Base-by-base conservation (phyloP, 2,888 invertebrate species). In the Hermodice carunculata region DNA sequence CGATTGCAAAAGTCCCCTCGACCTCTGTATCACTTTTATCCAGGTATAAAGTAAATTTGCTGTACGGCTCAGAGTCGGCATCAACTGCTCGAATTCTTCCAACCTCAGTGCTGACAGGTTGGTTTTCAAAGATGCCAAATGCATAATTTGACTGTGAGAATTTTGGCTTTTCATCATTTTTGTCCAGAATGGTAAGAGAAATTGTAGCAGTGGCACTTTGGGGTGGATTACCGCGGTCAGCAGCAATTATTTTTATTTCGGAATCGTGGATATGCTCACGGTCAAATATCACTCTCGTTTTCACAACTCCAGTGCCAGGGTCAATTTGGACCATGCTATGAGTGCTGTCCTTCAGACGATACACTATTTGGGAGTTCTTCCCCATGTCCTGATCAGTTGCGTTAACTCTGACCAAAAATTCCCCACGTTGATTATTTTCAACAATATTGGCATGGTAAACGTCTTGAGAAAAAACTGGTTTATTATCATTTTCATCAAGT, bases 131-230 rank as follows among this genome's bases (percentile, higher is more conserved):
- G 28, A 85, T 78, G 5, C 78, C 76, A 79, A 97, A 95, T 69
- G 92, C 91, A 82, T 96, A 98, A 1, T 93, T 92, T 66, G 93
- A 90, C 80, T 95, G 94, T 0, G 94, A 93, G 80, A 98, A 98
- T 78, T 95, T 94, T 0, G 97, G 97, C 78, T 94, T 92, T 83
- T 93, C 97, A 84, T 98, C 97, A 82, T 98, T 97, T 76, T 93
- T 90, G n/a, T 60, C 60, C 8, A 51, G 75, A 64, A 96, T 91
- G 83, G 95, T 93, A 3, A 96, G 91, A 72, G 93, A 91, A 0
- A 94, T 94, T 11, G 90, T 91, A 0, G 93, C 90, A 32, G 60
- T 60, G 19, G 49, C 60, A 11, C 52, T 60, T 14, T 42, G 5
- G 6, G 49, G 28, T 44, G 75, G 91, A 0, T 94, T 94, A 4